Percentiles rank a stretch among this genome's conserved stretches.
These are phyloP conservation scores for Drosophila pullipes DNA, from an alignment of 2,888 invertebrate species.

Conservation along the genomic window DNA sequence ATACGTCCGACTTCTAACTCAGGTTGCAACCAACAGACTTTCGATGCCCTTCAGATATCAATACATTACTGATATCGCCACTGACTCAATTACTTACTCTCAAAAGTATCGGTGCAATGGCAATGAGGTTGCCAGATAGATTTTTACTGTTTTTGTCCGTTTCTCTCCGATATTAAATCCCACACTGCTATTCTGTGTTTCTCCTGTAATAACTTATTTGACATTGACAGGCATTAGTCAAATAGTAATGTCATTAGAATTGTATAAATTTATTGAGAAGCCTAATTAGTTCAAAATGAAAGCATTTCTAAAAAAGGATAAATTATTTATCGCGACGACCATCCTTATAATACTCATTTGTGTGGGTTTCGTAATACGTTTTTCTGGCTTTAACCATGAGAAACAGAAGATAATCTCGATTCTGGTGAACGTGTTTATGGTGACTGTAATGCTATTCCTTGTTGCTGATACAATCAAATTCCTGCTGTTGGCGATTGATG, in stretches of 20 bases:
- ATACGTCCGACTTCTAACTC: too few relatives aligned
- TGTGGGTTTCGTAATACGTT: neutral
- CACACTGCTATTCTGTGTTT: too few relatives aligned
- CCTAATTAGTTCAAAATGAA: neutral
- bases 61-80: too few relatives aligned
- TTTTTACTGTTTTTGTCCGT: neutral
- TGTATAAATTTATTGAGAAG: neutral
- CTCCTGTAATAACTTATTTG: neutral
- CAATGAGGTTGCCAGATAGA: neutral
- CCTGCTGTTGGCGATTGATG: conserved; percentile 39
- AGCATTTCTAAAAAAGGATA: neutral
- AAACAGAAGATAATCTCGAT: conserved; percentile 56
- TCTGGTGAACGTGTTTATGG: conserved; percentile 42
- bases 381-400: conserved; percentile 64
- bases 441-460: conserved; percentile 50
- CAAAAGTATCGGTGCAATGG: neutral
- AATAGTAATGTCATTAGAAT: neutral
- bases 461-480: conserved; percentile 64
- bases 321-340: conserved; percentile 21
- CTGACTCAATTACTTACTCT: too few relatives aligned
- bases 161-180: too few relatives aligned
- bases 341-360: conserved; percentile 7
- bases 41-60: too few relatives aligned
- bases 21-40: too few relatives aligned
- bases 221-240: neutral